Evolutionary conservation across 1,140 invertebrate genomes (phyloP), one percentile per base, ranked within the genome.

Genomic region (Drosophila orena): DNA sequence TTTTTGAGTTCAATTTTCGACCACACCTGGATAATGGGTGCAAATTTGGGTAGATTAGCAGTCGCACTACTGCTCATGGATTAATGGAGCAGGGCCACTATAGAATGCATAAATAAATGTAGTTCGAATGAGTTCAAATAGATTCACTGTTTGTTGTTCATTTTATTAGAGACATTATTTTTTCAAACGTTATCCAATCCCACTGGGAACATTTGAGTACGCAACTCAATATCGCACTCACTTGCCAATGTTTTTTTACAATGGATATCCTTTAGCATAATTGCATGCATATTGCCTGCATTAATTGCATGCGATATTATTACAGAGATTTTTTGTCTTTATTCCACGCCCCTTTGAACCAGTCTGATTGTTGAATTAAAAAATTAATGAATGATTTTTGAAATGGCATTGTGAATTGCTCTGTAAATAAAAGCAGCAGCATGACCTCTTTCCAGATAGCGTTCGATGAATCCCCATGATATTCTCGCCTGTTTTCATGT

Each of bases 301-400:
- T 64, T 64, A 74, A 74, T 54, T 74, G 44, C 34, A 24, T 49
- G 30, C 12, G 14, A 38, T 54, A 42, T 54, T 58, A 54, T 53
- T 30, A 47, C 58, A 49, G 24, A 5, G 12, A 22, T 70, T 62
- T 72, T 35, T 5, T 34, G 14, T 14, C 42, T 53, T 42, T n/a
- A 38, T 69, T 49, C n/a, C 17, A 37, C 47, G 30, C 37, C 24
- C 22, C 27, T 54, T 15, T 27, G 34, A 22, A 14, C 8, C 37
- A 37, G n/a, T 5, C 57, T 64, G 69, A 74, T 74, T 74, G 71
- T 49, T 74, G 70, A 74, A 49, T 74, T 74, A 74, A 74, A 64
- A 74, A 74, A 50, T 74, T 74, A 64, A 56, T 74, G 58, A 54
- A 42, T 74, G 50, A 70, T 57, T 57, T 70, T 70, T 69, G 43